Percentiles rank a stretch among this genome's conserved stretches.
Evolutionary conservation across 2,113 vertebrate species (phyloP).

Genomic region (Athene noctua): DNA sequence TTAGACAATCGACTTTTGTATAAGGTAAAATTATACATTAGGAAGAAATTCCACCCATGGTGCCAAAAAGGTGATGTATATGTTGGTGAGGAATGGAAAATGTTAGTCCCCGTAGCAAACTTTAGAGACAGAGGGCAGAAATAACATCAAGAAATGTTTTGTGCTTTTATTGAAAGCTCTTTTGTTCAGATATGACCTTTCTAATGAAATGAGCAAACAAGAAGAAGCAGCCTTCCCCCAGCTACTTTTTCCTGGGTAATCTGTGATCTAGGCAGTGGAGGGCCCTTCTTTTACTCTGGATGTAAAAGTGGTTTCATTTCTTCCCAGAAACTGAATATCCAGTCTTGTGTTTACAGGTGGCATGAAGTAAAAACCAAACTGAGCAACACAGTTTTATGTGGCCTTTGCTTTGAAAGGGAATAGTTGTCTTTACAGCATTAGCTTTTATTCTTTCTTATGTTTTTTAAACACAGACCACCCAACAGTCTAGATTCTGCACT

Average conservation of each 20-base stretch:
- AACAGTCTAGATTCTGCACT: constrained; percentile 10
- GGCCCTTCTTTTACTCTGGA: constrained; percentile 14
- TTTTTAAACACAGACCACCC: constrained; percentile 25
- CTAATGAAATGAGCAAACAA: neutral
- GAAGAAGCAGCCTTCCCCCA: constrained; percentile 51
- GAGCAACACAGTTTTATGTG: constrained; percentile 57
- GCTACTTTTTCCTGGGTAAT: neutral
- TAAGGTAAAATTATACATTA: constrained; percentile 4
- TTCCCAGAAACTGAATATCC: constrained; percentile 63
- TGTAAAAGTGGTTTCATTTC: constrained; percentile 34
- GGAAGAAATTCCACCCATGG: constrained; percentile 41
- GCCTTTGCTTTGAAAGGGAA: constrained; percentile 66
- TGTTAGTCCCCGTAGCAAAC: constrained; percentile 21
- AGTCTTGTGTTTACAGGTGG: constrained; percentile 70
- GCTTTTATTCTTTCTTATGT: constrained; percentile 9
- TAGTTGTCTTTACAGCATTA: constrained; percentile 41
- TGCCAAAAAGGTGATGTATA: constrained; percentile 55
- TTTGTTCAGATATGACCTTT: constrained; percentile 4
- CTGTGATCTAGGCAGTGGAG: constrained; percentile 16
- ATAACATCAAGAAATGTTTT: neutral
- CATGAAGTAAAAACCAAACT: constrained; percentile 64
- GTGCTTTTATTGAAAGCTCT: constrained; percentile 17
- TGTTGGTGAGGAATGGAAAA: constrained; percentile 30
- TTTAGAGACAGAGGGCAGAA: constrained; percentile 31
- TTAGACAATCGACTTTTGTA: constrained; percentile 65